phyloP scores from a whole-genome alignment of 53 echinoderm and acorn worm genomes.

The Temnopleurus reevesii region DNA sequence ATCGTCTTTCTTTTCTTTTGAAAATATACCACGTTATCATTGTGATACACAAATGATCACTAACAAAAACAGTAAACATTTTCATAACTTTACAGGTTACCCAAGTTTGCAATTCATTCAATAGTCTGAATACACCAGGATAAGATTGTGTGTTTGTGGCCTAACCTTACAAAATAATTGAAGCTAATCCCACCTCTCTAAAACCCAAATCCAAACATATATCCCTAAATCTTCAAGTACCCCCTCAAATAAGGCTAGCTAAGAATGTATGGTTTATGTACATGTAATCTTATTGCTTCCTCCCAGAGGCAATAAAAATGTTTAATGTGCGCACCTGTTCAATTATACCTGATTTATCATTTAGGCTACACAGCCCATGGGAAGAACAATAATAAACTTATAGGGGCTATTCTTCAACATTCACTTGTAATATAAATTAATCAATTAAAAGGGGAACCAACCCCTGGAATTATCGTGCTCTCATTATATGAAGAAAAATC shows the following conservation, averaged over 20 bases:
- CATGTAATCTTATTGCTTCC: constrained; percentile 1
- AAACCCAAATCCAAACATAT: neutral
- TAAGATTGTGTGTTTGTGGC: neutral
- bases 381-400: too few species aligned
- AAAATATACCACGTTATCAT: too few species aligned
- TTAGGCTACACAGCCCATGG: too few species aligned
- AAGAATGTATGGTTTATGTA: neutral
- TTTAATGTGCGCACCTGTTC: neutral
- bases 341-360: neutral
- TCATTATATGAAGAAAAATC: too few species aligned
- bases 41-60: too few species aligned
- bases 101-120: too few species aligned
- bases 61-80: too few species aligned
- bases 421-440: neutral
- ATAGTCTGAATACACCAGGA: too few species aligned
- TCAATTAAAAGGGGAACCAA: neutral
- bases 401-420: neutral
- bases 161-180: neutral
- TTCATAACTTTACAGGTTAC: too few species aligned
- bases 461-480: too few species aligned
- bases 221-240: neutral
- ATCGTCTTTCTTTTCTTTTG: too few species aligned
- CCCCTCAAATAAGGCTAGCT: neutral
- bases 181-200: neutral
- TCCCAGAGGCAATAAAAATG: neutral